Percentiles rank a stretch among this genome's conserved stretches.
phyloP scores from a whole-genome alignment of 2,888 invertebrate genomes.

The Pristionchus japonicus region DNA sequence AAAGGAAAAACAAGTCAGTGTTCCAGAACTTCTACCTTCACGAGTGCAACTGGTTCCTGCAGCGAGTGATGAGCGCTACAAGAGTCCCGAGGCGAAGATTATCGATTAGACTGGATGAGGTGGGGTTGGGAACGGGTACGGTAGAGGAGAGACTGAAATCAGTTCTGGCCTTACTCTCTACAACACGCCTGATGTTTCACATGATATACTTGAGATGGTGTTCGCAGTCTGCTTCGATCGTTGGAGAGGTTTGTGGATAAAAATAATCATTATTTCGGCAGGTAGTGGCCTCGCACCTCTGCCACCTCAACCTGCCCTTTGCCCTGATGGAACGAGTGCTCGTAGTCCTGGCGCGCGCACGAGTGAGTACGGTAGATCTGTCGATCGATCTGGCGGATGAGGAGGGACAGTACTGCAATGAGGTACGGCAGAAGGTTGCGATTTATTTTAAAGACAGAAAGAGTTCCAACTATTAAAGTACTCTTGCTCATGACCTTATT shows the following conservation, averaged over 20 bases:
- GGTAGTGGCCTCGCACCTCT: background rate
- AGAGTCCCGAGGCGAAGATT: background rate
- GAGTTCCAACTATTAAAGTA: background rate
- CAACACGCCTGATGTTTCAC: background rate
- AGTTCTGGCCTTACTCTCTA: too few species aligned
- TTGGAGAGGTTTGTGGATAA: background rate
- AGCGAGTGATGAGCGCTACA: conserved; percentile 16
- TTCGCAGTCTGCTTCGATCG: background rate
- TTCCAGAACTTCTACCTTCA: conserved; percentile 34
- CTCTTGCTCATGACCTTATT: background rate
- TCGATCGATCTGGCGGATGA: conserved; percentile 32
- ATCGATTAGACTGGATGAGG: conserved; percentile 41
- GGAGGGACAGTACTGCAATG: background rate
- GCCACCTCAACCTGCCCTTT: conserved; percentile 32
- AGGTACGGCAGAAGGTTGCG: background rate
- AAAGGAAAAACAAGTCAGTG: background rate
- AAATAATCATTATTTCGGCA: background rate
- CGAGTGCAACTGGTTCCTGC: conserved; percentile 10
- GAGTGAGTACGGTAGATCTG: background rate
- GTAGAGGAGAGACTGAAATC: background rate
- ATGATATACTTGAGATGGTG: background rate
- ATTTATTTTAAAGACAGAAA: background rate
- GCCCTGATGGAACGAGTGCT: conserved; percentile 31
- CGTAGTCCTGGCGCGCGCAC: background rate
- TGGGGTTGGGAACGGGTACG: background rate